Base-by-base conservation (phyloP, 2,797 vertebrate species). In the Lophotriccus pileatus region DNA sequence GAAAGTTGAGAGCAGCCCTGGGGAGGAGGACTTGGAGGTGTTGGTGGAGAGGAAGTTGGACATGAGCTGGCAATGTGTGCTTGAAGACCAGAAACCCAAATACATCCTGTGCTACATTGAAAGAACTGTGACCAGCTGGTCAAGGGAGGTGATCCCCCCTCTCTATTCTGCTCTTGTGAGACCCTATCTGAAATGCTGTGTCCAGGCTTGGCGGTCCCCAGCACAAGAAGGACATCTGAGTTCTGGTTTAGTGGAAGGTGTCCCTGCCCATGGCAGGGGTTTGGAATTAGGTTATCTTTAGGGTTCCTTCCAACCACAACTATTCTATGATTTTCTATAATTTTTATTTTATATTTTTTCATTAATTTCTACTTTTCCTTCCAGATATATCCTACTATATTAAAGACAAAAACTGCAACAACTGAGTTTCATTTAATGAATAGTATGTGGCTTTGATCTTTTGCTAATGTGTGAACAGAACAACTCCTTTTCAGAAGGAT, bases 331-430 rank as follows among this genome's bases (percentile, higher is more conserved):
- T 34, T 23, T 27, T 52, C 44, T 41, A 5, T 39, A 27, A 15
- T 37, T 70, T 4, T 15, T 9, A 52, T 39, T 39, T 56, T 30
- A 4, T 23, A 24, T 6, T 64, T 22, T 64, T 63, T n/a, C n/a
- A 24, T 77, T 28, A 7, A 18, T 63, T 68, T 43, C 15, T 24
- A 8, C 13, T 22, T 39, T n/a, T 78, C 63, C 70, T 60, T 49
- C 4, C 21, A 77, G 41, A n/a, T 6, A 41, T 14, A 13, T 47
- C 14, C n/a, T 47, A 66, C 14, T 18, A 30, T 64, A 44, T 52
- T 79, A 76, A 90, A 44, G 12, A 74, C 70, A 82, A 36, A 87
- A 78, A 91, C 91, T 39, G 14, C 6, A 86, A 60, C 17, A 80
- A 41, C 10, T 32, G n/a, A 68, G 12, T 63, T 86, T 76, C 14